Evolutionary conservation across 2,888 invertebrate genomes (phyloP).

Genomic region (Thumatha senex): DNA sequence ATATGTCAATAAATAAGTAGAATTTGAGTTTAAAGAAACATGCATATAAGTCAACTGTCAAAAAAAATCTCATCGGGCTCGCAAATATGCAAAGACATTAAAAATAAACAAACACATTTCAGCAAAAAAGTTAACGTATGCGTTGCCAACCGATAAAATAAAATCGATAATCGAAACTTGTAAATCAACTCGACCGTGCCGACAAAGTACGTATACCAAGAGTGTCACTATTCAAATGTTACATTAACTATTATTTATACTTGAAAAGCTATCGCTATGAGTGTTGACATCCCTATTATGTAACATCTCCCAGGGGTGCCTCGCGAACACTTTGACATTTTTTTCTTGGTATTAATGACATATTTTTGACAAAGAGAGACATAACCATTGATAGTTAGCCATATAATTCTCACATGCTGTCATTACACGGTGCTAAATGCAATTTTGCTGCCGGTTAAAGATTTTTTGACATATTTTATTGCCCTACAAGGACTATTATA

Average conservation of each 20-base stretch:
- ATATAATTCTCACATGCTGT: constrained; percentile 69
- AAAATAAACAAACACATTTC: neutral
- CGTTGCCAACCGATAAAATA: constrained; percentile 19
- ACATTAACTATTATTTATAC: constrained; percentile 75
- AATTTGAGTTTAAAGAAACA: neutral
- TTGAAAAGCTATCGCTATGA: constrained; percentile 66
- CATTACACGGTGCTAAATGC: constrained; percentile 75
- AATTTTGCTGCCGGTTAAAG: constrained; percentile 45
- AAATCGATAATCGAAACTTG: constrained; percentile 67
- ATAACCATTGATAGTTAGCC: constrained; percentile 69
- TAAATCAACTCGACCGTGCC: constrained; percentile 63
- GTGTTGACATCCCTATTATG: constrained; percentile 81
- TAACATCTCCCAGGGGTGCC: constrained; percentile 75
- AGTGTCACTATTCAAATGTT: constrained; percentile 56
- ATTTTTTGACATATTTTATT: constrained; percentile 27
- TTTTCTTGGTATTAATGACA: constrained; percentile 72
- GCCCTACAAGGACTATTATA: constrained; percentile 10
- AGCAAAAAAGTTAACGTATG: constrained; percentile 21
- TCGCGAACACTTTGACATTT: constrained; percentile 61
- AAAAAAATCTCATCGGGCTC: neutral
- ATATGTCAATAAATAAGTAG: no score
- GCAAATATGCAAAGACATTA: neutral
- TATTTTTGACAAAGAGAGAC: constrained; percentile 75
- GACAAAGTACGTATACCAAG: constrained; percentile 67
- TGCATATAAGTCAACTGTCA: neutral